A percentile compares a stretch with the other conserved stretches of the same genome.
These are phyloP conservation scores for Enteromius fasciolatus DNA, from an alignment of 2,797 vertebrate genomes.

Conservation along the genomic window DNA sequence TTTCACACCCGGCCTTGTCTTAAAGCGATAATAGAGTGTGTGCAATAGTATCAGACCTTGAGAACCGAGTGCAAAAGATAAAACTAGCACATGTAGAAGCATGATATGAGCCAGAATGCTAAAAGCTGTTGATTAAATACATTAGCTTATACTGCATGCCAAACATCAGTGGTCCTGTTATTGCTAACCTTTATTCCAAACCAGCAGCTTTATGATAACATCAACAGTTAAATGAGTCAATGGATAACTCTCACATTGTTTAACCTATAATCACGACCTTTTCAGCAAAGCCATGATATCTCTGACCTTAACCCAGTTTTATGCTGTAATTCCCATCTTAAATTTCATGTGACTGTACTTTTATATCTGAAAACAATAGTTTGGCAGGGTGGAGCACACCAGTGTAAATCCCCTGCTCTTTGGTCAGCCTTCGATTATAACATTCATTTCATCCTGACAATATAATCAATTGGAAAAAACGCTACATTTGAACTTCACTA, in stretches of 20 bases:
- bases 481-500: not conserved
- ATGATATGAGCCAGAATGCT: not conserved
- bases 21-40: not conserved
- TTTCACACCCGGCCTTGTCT: constrained; percentile 9
- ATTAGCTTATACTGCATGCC: not conserved
- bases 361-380: not conserved
- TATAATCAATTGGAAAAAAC: not conserved
- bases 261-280: not conserved
- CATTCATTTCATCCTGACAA: not conserved
- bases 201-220: too few relatives aligned
- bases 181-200: not conserved
- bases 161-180: not conserved
- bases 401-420: not conserved
- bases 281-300: not conserved
- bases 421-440: not conserved
- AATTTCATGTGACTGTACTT: constrained; percentile 6
- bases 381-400: not conserved
- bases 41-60: not conserved
- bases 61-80: not conserved
- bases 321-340: not conserved
- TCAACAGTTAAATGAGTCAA: not conserved
- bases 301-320: not conserved
- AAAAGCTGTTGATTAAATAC: not conserved
- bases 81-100: not conserved
- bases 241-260: not conserved